Evolutionary conservation across 2,113 vertebrate genomes (phyloP), one percentile per base, ranked within the genome.

Genomic region (Nyctibius bracteatus): DNA sequence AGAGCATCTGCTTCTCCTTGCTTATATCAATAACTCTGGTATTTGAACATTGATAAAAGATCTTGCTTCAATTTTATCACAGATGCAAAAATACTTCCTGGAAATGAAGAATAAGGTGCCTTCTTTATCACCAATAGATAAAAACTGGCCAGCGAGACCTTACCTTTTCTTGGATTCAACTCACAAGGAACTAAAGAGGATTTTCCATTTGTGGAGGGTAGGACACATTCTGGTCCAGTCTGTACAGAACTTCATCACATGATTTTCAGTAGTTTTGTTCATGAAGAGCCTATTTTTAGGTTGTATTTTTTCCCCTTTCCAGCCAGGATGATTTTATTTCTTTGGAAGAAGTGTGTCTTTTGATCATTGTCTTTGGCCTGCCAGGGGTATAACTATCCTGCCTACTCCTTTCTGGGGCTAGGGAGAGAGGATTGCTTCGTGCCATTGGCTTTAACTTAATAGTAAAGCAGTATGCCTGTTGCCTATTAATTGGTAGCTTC

Each of bases 131-230:
- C 99, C 99, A n/a, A 89, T 99, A 86, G 99, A 99, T 96, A 98
- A 98, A 96, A 99, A 98, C 88, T 99, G 99, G 99, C 99, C 99
- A 12, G 93, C 97, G 1, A 98, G 98, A 94, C 99, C 99, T 58
- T 99, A 99, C 97, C 92, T 98, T 37, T 99, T 99, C 97, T 97
- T 99, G 97, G 99, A 99, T 70, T 97, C 98, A 39, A 98, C 98
- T 78, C 99, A 99, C 96, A 98, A 98, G 61, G 98, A 99, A 58
- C 98, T 99, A 47, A 98, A 98, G 91, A 98, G 98, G 91, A 99
- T 99, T 97, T 99, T 99, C 97, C 99, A 99, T 92, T 97, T 99
- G 94, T 99, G 99, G 99, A 99, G 99, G 99, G 99, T 99, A 98
- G 95, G 94, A 46, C 33, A 10, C 25, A 12, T 74, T 63, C 46